These are phyloP conservation scores for Cerastoderma edule DNA, from an alignment of 2,888 invertebrate species.

Conservation along the genomic window DNA sequence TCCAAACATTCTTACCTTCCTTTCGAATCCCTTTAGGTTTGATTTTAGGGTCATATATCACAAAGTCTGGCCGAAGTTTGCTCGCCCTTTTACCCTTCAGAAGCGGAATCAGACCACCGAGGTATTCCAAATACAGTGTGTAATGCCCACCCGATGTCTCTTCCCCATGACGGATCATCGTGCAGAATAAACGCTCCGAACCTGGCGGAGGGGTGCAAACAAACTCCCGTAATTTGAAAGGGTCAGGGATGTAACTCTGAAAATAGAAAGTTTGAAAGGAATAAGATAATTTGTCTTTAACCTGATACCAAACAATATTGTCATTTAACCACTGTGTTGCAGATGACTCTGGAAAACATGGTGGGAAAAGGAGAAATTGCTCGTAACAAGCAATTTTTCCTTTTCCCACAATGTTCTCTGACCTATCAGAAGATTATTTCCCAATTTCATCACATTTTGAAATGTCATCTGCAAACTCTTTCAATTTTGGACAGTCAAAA, in stretches of 20 bases:
- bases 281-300: too few relatives aligned
- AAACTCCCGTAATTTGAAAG: slow-evolving; percentile 94
- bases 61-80: slow-evolving; percentile 98
- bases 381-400: too few relatives aligned
- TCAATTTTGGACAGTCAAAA: too few relatives aligned
- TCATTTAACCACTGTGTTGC: too few relatives aligned
- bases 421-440: too few relatives aligned
- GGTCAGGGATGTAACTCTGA: slow-evolving; percentile 97
- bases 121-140: slow-evolving; percentile 93
- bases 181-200: slow-evolving; percentile 96
- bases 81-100: slow-evolving; percentile 97
- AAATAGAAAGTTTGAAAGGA: too few relatives aligned
- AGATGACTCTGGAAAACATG: too few relatives aligned
- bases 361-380: too few relatives aligned
- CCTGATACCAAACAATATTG: too few relatives aligned
- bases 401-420: too few relatives aligned
- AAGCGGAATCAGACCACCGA: slow-evolving; percentile 97
- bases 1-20: slow-evolving; percentile 58
- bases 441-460: too few relatives aligned
- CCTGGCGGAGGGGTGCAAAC: slow-evolving; percentile 95
- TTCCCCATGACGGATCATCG: slow-evolving; percentile 95
- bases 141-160: slow-evolving; percentile 84
- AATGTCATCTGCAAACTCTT: too few relatives aligned
- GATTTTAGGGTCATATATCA: slow-evolving; percentile 88
- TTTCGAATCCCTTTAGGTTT: slow-evolving; percentile 71